These are phyloP conservation scores for Cistogaster globosa DNA, from an alignment of 2,888 invertebrate species.

Conservation along the genomic window DNA sequence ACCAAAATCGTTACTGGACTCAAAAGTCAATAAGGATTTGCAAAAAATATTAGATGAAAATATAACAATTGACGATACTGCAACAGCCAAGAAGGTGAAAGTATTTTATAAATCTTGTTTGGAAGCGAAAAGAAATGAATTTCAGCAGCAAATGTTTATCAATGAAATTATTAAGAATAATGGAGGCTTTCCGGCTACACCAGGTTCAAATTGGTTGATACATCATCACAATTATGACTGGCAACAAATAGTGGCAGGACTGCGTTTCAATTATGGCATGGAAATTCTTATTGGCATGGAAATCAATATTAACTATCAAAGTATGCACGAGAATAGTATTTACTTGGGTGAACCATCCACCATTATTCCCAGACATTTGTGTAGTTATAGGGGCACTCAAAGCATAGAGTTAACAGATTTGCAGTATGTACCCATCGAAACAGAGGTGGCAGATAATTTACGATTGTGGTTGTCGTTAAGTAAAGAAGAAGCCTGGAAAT, in stretches of 20 bases:
- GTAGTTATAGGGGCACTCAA: conserved; percentile 72
- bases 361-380: conserved; percentile 76
- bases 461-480: conserved; percentile 77
- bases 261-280: conserved; percentile 77
- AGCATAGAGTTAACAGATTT: conserved; percentile 73
- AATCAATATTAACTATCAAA: conserved; percentile 77
- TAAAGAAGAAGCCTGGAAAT: conserved; percentile 72
- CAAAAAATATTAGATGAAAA: conserved; percentile 75
- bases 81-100: conserved; percentile 77
- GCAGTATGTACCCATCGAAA: conserved; percentile 74
- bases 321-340: conserved; percentile 77
- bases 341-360: conserved; percentile 78
- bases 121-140: conserved; percentile 72
- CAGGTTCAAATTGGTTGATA: conserved; percentile 78
- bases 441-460: conserved; percentile 76
- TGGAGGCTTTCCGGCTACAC: conserved; percentile 80
- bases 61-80: conserved; percentile 74
- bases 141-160: conserved; percentile 76
- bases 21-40: conserved; percentile 75
- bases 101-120: conserved; percentile 80
- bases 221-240: conserved; percentile 78
- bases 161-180: conserved; percentile 77
- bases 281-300: conserved; percentile 80
- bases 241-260: conserved; percentile 75
- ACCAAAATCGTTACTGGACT: conserved; percentile 63